Base-by-base conservation (phyloP, 2,113 vertebrate species). In the Atractosteus spatula region DNA sequence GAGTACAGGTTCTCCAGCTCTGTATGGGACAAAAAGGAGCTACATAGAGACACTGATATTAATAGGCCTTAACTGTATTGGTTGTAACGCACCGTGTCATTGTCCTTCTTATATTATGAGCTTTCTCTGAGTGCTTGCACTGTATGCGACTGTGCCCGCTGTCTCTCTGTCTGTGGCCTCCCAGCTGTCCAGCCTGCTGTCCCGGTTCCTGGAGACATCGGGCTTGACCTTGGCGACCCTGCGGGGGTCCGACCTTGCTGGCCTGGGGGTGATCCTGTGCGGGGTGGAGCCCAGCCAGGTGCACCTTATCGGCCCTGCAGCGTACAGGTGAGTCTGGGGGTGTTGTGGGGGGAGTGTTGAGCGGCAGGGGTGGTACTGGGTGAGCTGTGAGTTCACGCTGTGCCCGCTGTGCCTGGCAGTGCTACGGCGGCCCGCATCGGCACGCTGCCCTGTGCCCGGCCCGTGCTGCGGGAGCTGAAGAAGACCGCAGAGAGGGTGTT, bases 241-340 rank as follows among this genome's bases (percentile, higher is more conserved):
- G 67, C 91, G 90, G 77, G 92, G 91, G 68, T 93, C 91, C 79
- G 90, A 93, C 73, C 80, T 94, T 71, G 89, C 88, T 65, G 93
- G 91, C 54, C 79, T 94, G 62, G 91, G 91, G 55, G n/a, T 71
- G 12, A 69, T 70, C 51, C 82, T 94, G 54, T 94, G 93, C 81
- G 81, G 85, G 70, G 75, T 93, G 81, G 83, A 90, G 42, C 29
- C 71, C 64, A 83, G 86, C 3, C 87, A 93, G 75, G 81, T 91
- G 69, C 71, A 77, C 66, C 83, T 84, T 55, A 86, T 94, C 81
- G 82, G 71, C 16, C 78, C 73, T 55, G 74, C 81, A 74, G 91
- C 92, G 82, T 93, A 93, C 88, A 90, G 92, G 93, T 94, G 42
- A 69, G 67, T 8, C 3, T 6, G 5, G 16, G 7, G 3, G 44